phyloP scores from a whole-genome alignment of 1,140 invertebrate genomes.

The Pseudomyrmex concolor region DNA sequence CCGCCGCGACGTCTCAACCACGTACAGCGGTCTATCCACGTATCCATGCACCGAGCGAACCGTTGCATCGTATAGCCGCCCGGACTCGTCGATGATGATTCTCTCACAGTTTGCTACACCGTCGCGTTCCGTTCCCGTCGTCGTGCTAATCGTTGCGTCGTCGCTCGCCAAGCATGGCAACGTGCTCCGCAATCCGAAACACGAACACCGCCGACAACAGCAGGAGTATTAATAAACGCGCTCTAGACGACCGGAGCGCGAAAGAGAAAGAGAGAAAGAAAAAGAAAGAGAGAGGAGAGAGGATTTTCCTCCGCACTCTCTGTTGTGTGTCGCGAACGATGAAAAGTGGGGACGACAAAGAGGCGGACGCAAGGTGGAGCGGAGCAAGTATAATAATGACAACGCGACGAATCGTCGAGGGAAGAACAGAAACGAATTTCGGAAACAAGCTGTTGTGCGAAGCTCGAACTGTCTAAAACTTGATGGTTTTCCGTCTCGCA shows the following conservation, averaged over 20 bases:
- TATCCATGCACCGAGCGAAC: background rate
- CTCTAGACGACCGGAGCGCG: background rate
- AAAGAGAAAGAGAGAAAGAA: background rate
- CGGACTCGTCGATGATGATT: background rate
- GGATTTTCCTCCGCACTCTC: too few relatives aligned
- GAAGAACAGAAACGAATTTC: too few relatives aligned
- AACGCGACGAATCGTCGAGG: too few relatives aligned
- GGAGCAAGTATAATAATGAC: too few relatives aligned
- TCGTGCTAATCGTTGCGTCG: background rate
- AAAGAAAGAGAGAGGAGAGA: background rate
- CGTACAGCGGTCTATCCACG: background rate
- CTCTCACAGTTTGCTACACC: background rate
- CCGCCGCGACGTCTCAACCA: too few relatives aligned
- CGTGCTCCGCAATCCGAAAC: background rate
- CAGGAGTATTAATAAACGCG: constrained; percentile 13
- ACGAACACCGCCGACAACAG: background rate
- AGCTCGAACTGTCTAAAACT: too few relatives aligned
- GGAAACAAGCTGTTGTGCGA: too few relatives aligned
- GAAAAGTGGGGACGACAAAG: too few relatives aligned
- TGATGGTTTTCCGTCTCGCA: too few relatives aligned
- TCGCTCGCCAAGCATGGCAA: background rate
- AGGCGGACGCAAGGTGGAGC: too few relatives aligned
- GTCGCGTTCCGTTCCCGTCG: too few relatives aligned
- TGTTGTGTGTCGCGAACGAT: too few relatives aligned
- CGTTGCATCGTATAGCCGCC: background rate